Evolutionary conservation across 1,140 invertebrate genomes (phyloP), one percentile per base, ranked within the genome.

Genomic region (Cylas formicarius): DNA sequence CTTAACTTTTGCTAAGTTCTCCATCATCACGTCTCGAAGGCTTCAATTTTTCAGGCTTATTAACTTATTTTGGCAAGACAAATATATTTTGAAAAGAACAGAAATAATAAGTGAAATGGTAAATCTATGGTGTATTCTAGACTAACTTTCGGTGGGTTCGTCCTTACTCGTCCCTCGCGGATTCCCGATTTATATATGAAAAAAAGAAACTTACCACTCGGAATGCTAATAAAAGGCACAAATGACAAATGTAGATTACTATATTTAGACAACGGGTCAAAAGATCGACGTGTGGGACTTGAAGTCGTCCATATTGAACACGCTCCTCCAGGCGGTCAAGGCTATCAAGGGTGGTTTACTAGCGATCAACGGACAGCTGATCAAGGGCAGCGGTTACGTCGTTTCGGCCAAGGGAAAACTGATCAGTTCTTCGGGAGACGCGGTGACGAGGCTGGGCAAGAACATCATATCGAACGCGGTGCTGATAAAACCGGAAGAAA

Each of bases 311-410:
- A 81, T 89, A 38, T 62, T 89, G 7, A 78, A 80, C 60, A 86
- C 86, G 5, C 67, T 90, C 4, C 72, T 88, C 52, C 82, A 88
- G 74, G 84, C 86, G 7, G 76, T 86, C 0, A 88, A 89, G 62
- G 85, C 86, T 0, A 84, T 90, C 31, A 83, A 84, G 28, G 86
- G 86, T 11, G 84, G 85, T 18, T 80, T 87, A 2, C 77, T 88
- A 2, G 86, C 86, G 4, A 69, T 89, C 13, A 88, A 86, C 58
- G 86, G 86, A 3, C 83, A 88, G 60, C 62, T 90, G 3, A 81
- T 89, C 49, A 90, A 89, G 66, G 85, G 84, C 13, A 78, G 85
- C 37, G 86, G 86, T 13, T 81, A 82, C 28, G 61, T 86, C 5
- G 71, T 86, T 4, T 72, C 78, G 1, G 79, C 81, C 0, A 76